These are phyloP conservation scores for Lucilia sericata DNA, from an alignment of 1,140 invertebrate genomes.

Conservation along the genomic window DNA sequence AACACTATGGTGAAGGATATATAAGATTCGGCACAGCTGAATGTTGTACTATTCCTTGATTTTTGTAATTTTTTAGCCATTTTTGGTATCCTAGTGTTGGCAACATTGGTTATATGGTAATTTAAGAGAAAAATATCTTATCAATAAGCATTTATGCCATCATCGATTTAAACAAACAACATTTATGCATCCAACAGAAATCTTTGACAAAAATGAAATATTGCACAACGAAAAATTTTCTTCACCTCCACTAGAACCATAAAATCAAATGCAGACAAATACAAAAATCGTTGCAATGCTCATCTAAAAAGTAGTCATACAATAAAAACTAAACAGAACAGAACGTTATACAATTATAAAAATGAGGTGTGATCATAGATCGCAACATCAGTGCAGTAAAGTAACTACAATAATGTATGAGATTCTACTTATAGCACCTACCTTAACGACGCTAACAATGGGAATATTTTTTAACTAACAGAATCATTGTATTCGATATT, in stretches of 20 bases:
- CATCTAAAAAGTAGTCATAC: background rate
- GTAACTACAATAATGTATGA: background rate
- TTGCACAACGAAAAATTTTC: constrained; percentile 29
- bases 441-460: background rate
- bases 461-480: background rate
- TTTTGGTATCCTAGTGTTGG: no score
- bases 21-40: no score
- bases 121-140: background rate
- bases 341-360: constrained; percentile 29
- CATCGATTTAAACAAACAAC: background rate
- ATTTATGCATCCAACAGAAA: constrained; percentile 38
- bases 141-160: constrained; percentile 23
- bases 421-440: background rate
- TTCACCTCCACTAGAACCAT: no score
- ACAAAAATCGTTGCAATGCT: background rate
- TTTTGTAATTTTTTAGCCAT: no score
- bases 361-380: constrained; percentile 39
- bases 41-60: no score
- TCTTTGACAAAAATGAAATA: constrained; percentile 30
- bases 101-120: no score
- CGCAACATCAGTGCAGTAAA: background rate
- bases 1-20: no score
- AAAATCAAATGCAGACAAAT: background rate
- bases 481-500: constrained; percentile 4
- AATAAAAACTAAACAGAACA: background rate